phyloP scores from a whole-genome alignment of 2,113 vertebrate genomes.

The Neotoma lepida region DNA sequence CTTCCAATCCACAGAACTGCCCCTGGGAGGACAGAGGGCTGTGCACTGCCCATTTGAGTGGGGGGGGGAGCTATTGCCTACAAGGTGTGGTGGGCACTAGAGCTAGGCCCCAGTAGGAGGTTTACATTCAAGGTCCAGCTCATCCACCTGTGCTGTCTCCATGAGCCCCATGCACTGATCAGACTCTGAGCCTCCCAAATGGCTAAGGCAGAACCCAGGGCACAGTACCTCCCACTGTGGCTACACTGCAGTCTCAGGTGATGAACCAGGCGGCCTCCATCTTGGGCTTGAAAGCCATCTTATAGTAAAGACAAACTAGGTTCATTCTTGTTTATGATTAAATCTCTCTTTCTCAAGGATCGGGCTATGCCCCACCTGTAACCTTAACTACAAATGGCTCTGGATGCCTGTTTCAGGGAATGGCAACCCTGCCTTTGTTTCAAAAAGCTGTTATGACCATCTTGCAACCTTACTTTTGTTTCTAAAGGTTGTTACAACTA shows the following conservation, averaged over 20 bases:
- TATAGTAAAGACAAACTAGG: neutral
- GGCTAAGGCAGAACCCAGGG: too few species aligned
- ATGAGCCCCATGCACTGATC: neutral
- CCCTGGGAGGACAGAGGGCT: neutral
- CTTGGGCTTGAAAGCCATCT: neutral
- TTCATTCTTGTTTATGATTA: neutral
- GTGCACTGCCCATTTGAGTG: neutral
- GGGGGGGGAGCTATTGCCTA: too few species aligned
- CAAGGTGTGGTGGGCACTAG: rapidly evolving
- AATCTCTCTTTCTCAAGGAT: too few species aligned
- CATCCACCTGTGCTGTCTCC: neutral
- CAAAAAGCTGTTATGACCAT: neutral
- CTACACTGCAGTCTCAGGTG: neutral
- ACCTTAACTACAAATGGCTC: neutral
- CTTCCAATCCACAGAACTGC: neutral
- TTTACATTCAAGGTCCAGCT: neutral
- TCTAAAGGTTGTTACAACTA: neutral
- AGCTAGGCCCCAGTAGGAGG: too few species aligned
- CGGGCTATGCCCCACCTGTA: neutral
- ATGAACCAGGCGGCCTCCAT: neutral
- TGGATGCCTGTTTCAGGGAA: neutral
- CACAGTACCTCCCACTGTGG: neutral
- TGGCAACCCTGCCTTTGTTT: neutral
- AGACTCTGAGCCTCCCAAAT: neutral
- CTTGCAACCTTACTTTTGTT: neutral